phyloP scores from a whole-genome alignment of 2,888 invertebrate genomes.

The Allophyes oxyacanthae region DNA sequence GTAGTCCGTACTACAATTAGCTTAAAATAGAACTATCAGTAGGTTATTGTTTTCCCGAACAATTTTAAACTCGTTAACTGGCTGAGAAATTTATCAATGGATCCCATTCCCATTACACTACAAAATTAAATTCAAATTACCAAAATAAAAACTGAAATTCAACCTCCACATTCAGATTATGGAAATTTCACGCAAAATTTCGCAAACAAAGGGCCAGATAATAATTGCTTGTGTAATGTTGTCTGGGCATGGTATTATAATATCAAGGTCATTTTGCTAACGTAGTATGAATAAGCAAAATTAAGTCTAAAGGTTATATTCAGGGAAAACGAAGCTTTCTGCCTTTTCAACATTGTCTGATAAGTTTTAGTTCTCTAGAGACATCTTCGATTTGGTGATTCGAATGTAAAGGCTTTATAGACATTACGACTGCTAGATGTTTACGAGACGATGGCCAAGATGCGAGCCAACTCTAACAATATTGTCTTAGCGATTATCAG shows the following conservation, averaged over 20 bases:
- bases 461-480: too few species aligned
- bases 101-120: conserved; percentile 27
- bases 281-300: conserved; percentile 31
- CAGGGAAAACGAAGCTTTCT: conserved; percentile 25
- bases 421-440: conserved; percentile 20
- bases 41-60: too few species aligned
- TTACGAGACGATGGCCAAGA: too few species aligned
- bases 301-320: conserved; percentile 39
- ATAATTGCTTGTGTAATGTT: conserved; percentile 51
- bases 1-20: too few species aligned
- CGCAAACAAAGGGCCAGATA: conserved; percentile 43
- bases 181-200: conserved; percentile 43
- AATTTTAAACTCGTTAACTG: background rate
- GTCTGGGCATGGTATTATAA: conserved; percentile 46
- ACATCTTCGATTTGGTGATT: conserved; percentile 48
- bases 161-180: conserved; percentile 35
- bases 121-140: conserved; percentile 34
- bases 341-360: conserved; percentile 42
- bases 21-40: too few species aligned
- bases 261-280: conserved; percentile 34
- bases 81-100: conserved; percentile 15
- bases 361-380: conserved; percentile 42
- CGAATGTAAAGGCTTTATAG: conserved; percentile 35
- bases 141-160: conserved; percentile 33
- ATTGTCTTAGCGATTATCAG: too few species aligned